phyloP scores from a whole-genome alignment of 2,888 invertebrate species.

The Galerucella pusilla region DNA sequence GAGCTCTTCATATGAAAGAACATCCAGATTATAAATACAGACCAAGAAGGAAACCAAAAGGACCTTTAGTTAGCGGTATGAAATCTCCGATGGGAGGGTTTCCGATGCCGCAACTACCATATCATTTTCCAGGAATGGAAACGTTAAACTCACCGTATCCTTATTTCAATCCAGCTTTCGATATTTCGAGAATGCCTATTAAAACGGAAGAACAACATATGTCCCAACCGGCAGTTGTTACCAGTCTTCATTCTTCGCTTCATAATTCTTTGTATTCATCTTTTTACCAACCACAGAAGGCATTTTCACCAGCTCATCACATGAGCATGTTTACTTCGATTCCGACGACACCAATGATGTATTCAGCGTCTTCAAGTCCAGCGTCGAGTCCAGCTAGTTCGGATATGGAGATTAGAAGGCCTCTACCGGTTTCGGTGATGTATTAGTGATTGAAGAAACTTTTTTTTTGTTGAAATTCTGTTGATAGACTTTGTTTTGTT shows the following conservation, averaged over 20 bases:
- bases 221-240: slow-evolving; percentile 59
- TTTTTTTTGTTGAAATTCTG: slow-evolving; percentile 31
- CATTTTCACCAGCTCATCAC: slow-evolving; percentile 69
- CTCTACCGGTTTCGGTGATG: slow-evolving; percentile 78
- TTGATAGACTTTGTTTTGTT: slow-evolving; percentile 31
- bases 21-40: slow-evolving; percentile 93
- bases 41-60: slow-evolving; percentile 86
- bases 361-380: slow-evolving; percentile 63
- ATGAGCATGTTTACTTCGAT: slow-evolving; percentile 60
- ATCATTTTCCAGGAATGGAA: slow-evolving; percentile 72
- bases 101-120: slow-evolving; percentile 73
- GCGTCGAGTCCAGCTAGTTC: slow-evolving; percentile 62
- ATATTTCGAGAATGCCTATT: slow-evolving; percentile 59
- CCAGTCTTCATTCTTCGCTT: slow-evolving; percentile 68
- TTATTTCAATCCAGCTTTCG: slow-evolving; percentile 81
- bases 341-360: slow-evolving; percentile 64
- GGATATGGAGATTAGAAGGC: slow-evolving; percentile 71
- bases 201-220: slow-evolving; percentile 61
- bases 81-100: slow-evolving; percentile 64
- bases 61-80: slow-evolving; percentile 68
- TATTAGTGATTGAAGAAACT: slow-evolving; percentile 65
- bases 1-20: slow-evolving; percentile 90
- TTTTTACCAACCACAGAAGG: slow-evolving; percentile 70
- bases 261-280: slow-evolving; percentile 79
- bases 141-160: slow-evolving; percentile 73